These are phyloP conservation scores for Dasyprocta punctata DNA, from an alignment of 2,113 vertebrate genomes.

Conservation along the genomic window DNA sequence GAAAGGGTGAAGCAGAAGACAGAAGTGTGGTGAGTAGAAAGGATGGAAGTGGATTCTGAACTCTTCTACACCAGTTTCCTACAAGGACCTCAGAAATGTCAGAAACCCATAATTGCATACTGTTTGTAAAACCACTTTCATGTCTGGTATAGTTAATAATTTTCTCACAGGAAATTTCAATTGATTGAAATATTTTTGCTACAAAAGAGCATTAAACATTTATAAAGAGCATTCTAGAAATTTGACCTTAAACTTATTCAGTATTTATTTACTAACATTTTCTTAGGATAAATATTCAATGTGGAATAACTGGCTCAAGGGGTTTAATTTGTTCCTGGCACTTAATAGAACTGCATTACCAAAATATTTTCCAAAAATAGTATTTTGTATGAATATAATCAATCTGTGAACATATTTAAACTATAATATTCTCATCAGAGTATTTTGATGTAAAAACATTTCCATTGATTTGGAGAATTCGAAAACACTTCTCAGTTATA, in stretches of 20 bases:
- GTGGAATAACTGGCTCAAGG: not conserved
- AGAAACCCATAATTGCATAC: not conserved
- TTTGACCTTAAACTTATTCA: not conserved
- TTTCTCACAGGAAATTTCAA: not conserved
- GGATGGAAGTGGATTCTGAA: no score
- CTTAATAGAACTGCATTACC: not conserved
- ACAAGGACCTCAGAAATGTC: not conserved
- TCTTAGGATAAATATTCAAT: not conserved
- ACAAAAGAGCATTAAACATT: not conserved
- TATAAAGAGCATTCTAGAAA: not conserved
- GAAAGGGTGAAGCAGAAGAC: not conserved
- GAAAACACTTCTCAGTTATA: not conserved
- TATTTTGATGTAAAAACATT: not conserved
- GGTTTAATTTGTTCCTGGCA: not conserved
- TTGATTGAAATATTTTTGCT: not conserved
- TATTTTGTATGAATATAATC: not conserved
- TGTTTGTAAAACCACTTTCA: not conserved
- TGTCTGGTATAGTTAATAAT: not conserved
- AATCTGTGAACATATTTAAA: not conserved
- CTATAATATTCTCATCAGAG: not conserved
- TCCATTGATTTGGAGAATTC: not conserved
- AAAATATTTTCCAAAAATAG: not conserved
- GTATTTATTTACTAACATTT: not conserved
- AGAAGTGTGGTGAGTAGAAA: rapidly evolving
- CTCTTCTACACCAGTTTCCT: not conserved